These are phyloP conservation scores for Embiotoca jacksoni DNA, from an alignment of 2,113 vertebrate species.

Conservation along the genomic window DNA sequence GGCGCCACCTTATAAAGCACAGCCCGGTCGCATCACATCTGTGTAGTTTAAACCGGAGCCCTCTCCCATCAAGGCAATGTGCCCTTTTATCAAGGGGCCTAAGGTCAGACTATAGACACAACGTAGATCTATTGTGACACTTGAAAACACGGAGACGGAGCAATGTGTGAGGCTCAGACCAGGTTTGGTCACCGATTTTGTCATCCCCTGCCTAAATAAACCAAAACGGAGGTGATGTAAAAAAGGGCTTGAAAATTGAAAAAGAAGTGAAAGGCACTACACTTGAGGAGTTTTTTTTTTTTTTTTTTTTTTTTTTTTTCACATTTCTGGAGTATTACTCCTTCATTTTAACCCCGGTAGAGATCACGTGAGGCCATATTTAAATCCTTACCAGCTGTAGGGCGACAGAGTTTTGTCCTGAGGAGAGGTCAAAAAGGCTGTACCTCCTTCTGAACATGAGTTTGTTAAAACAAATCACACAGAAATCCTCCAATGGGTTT, in stretches of 20 bases:
- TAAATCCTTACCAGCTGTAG: not conserved
- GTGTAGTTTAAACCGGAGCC: constrained; percentile 54
- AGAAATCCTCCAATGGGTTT: too few species aligned
- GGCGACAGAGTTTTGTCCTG: not conserved
- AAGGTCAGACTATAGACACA: constrained; percentile 48
- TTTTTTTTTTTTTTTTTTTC: too few species aligned
- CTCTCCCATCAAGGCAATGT: constrained; percentile 51
- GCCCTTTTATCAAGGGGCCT: constrained; percentile 63
- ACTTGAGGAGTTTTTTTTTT: not conserved
- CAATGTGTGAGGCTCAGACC: constrained; percentile 32
- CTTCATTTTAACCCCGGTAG: not conserved
- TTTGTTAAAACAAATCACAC: too few species aligned
- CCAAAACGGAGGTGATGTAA: not conserved
- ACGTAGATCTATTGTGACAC: constrained; percentile 59
- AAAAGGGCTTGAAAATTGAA: too few species aligned
- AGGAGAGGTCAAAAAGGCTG: not conserved
- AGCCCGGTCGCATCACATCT: constrained; percentile 72
- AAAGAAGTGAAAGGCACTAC: too few species aligned
- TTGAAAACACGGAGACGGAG: constrained; percentile 26
- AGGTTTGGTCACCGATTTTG: constrained; percentile 17
- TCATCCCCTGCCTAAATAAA: constrained; percentile 7
- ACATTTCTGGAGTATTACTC: not conserved
- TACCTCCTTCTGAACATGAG: not conserved
- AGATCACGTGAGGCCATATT: not conserved
- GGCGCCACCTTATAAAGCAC: constrained; percentile 68